phyloP scores from a whole-genome alignment of 2,113 vertebrate genomes.

The Apteryx owenii region DNA sequence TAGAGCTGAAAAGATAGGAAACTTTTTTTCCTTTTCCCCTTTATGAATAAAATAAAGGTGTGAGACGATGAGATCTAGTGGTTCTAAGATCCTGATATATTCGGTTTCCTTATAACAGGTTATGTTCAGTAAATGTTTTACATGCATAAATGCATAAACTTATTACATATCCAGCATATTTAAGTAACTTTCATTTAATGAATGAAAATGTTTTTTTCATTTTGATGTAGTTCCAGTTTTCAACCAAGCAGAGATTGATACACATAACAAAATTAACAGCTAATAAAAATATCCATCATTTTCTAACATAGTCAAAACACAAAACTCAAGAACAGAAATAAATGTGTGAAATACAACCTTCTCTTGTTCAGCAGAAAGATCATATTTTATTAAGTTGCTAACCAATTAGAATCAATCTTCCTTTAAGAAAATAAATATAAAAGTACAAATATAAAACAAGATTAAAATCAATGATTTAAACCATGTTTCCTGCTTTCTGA shows the following conservation, averaged over 20 bases:
- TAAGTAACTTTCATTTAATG: neutral
- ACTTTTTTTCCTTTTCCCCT: neutral
- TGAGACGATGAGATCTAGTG: neutral
- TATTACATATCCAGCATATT: neutral
- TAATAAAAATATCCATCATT: neutral
- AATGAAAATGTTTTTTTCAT: neutral
- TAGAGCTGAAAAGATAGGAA: neutral
- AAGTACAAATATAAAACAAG: neutral
- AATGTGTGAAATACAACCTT: neutral
- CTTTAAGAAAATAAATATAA: neutral
- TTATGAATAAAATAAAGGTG: neutral
- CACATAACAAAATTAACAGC: neutral
- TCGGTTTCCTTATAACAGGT: neutral
- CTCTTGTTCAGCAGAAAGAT: neutral
- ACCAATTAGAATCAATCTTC: neutral
- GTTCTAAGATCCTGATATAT: neutral
- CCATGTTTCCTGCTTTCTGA: conserved; percentile 58
- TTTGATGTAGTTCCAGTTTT: neutral
- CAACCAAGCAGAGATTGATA: neutral
- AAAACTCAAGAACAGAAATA: neutral
- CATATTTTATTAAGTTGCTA: neutral
- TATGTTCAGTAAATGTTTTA: neutral
- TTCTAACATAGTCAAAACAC: neutral
- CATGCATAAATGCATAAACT: conserved; percentile 13
- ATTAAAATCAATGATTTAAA: conserved; percentile 45